Percentiles rank a stretch among this genome's conserved stretches.
Conservation (phyloP, 2,888 invertebrate genomes). For the Spodoptera littoralis region DNA sequence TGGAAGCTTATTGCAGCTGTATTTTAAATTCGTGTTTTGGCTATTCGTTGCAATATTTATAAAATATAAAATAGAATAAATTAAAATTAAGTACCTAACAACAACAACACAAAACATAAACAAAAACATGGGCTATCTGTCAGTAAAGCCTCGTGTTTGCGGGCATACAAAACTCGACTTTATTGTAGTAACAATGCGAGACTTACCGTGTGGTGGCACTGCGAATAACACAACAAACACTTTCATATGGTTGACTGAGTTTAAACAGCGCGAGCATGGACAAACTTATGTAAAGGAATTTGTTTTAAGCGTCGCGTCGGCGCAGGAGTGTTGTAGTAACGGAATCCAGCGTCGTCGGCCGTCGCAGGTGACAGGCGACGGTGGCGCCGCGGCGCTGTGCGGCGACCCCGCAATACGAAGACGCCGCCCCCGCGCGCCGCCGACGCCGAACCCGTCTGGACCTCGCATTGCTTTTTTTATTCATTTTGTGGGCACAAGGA, state of each 20-base stretch:
- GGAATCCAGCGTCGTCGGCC: slow-evolving; percentile 61
- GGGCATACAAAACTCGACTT: slow-evolving; percentile 47
- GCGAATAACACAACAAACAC: slow-evolving; percentile 18
- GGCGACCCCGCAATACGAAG: slow-evolving; percentile 71
- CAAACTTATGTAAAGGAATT: slow-evolving; percentile 48
- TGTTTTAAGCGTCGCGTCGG: slow-evolving; percentile 63
- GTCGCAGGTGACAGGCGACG: slow-evolving; percentile 70
- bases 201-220: slow-evolving; percentile 40
- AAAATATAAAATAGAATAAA: slow-evolving; percentile 2
- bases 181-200: slow-evolving; percentile 39
- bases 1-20: neutral
- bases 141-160: slow-evolving; percentile 68
- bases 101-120: slow-evolving; percentile 67
- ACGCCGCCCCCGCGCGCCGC: slow-evolving; percentile 60
- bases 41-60: neutral
- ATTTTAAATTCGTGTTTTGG: neutral
- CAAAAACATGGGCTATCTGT: slow-evolving; percentile 72
- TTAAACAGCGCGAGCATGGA: slow-evolving; percentile 16
- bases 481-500: slow-evolving; percentile 27
- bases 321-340: slow-evolving; percentile 65
- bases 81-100: slow-evolving; percentile 10
- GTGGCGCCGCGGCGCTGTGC: slow-evolving; percentile 82
- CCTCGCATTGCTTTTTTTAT: slow-evolving; percentile 42
- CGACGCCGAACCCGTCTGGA: slow-evolving; percentile 56
- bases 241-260: slow-evolving; percentile 21